phyloP scores from a whole-genome alignment of 2,797 vertebrate genomes.

The Epinephelus awoara region DNA sequence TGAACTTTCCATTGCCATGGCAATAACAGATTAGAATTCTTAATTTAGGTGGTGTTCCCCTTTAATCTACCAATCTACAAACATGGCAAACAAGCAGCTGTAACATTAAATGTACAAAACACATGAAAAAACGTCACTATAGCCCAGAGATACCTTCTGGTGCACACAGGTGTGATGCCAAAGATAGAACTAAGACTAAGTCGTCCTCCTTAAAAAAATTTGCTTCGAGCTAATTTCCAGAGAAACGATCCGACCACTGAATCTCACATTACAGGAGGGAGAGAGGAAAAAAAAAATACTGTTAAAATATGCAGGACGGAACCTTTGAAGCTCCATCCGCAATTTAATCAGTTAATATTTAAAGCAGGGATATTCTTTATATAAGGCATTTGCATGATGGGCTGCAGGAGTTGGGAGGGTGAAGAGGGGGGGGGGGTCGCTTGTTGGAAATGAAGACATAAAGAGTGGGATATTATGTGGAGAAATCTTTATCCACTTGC shows the following conservation, averaged over 20 bases:
- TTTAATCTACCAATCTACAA: not conserved
- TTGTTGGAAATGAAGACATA: constrained; percentile 45
- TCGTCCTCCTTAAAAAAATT: constrained; percentile 32
- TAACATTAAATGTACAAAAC: not conserved
- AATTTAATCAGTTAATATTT: constrained; percentile 84
- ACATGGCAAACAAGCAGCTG: not conserved
- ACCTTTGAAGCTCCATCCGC: constrained; percentile 79
- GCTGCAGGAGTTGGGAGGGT: constrained; percentile 36
- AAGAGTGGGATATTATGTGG: constrained; percentile 44
- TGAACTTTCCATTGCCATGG: too few species aligned
- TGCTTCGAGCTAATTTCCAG: constrained; percentile 56
- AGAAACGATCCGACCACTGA: constrained; percentile 53
- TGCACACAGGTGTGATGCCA: constrained; percentile 48
- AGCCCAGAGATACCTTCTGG: constrained; percentile 16
- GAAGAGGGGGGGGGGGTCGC: not conserved
- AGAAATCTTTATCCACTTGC: constrained; percentile 53
- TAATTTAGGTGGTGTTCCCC: too few species aligned
- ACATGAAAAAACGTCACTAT: constrained; percentile 29
- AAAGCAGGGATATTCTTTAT: constrained; percentile 79
- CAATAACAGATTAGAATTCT: too few species aligned
- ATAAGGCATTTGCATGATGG: constrained; percentile 65
- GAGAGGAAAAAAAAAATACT: constrained; percentile 32
- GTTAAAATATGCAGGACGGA: constrained; percentile 80
- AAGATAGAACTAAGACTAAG: constrained; percentile 46
- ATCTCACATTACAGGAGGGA: constrained; percentile 64